Evolutionary conservation across 2,113 vertebrate species (phyloP), one percentile per base, ranked within the genome.

Genomic region (Phodopus roborovskii): DNA sequence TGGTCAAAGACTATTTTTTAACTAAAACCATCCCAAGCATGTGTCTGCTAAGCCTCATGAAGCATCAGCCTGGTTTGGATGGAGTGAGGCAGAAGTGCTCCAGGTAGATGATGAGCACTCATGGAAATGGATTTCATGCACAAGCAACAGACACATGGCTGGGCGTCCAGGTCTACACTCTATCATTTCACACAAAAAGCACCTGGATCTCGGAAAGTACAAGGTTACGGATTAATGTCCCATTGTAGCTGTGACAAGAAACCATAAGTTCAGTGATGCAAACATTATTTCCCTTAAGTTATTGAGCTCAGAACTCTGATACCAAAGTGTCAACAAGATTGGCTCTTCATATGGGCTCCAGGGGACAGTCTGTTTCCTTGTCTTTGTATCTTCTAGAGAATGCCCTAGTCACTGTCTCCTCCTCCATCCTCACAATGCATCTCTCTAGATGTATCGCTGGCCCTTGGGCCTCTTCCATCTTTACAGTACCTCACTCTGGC

Each of bases 11-110:
- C 24, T 19, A 7, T 45, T 56, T 45, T 45, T n/a, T 3, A 17
- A 22, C 48, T 82, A 45, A 5, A 12, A 50, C 3, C 0, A 2
- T 5, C 16, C 83, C 10, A 0, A 0, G 62, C 3, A 0, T 0
- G 0, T 0, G 39, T 71, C 6, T 7, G 58, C 28, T 15, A 53
- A 13, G 16, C 73, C 17, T 73, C 39, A 0, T 4, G 39, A 19
- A 28, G 26, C 26, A 4, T 13, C 15, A 24, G 16, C 17, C 45
- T 24, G 36, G 1, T 33, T 20, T 30, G 56, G 30, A 17, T 3
- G 4, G 48, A n/a, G n/a, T n/a, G n/a, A n/a, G n/a, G 16, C 6
- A 22, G 5, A 7, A 64, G 0, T 28, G 19, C 28, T 10, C 9
- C 10, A 24, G 30, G 7, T 7, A 11, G 19, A 3, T 15, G 7